Percentiles rank a stretch among this genome's conserved stretches.
These are phyloP conservation scores for Lycocerus yunnanus DNA, from an alignment of 2,888 invertebrate species.

Conservation along the genomic window DNA sequence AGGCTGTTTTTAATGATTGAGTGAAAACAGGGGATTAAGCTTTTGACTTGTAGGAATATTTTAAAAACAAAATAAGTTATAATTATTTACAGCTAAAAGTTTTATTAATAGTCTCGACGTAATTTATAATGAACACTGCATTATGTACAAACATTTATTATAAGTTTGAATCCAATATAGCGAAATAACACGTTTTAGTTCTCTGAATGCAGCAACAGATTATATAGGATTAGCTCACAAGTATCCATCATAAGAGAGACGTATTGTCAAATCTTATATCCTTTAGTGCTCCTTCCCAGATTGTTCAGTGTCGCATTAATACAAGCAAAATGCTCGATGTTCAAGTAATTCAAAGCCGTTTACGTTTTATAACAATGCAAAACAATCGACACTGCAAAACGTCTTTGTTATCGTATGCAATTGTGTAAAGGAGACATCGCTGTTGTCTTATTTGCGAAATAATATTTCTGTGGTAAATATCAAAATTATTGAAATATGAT, in stretches of 20 bases:
- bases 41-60: neutral
- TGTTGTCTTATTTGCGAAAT: neutral
- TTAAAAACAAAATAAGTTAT: neutral
- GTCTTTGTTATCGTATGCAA: neutral
- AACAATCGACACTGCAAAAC: neutral
- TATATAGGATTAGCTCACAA: constrained; percentile 14
- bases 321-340: constrained; percentile 8
- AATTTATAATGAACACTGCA: neutral
- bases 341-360: constrained; percentile 1
- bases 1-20: neutral
- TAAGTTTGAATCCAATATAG: constrained; percentile 1
- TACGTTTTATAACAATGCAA: constrained; percentile 1
- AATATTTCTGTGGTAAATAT: neutral
- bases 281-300: constrained; percentile 10
- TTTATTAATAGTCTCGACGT: neutral
- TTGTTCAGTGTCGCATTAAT: constrained; percentile 21
- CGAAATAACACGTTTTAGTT: constrained; percentile 12
- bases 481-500: too few species aligned
- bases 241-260: constrained; percentile 17
- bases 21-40: neutral
- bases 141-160: neutral
- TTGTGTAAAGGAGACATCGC: neutral
- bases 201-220: constrained; percentile 19
- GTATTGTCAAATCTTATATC: constrained; percentile 21
- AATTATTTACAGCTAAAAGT: neutral